Percentiles rank a stretch among this genome's conserved stretches.
Conservation (phyloP, 2,888 invertebrate species). For the Acleris laterana region DNA sequence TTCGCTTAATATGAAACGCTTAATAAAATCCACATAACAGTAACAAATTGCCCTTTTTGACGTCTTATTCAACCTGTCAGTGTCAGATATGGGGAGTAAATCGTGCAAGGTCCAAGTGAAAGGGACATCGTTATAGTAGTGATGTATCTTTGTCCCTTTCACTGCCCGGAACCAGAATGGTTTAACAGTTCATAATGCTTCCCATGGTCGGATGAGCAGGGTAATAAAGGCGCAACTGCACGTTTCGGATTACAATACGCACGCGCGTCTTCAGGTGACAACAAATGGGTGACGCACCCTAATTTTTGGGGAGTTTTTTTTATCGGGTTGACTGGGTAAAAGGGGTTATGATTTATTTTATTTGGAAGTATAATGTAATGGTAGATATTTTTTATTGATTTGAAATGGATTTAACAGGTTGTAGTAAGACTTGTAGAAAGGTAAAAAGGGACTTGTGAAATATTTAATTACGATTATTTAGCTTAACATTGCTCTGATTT, state of each 20-base stretch:
- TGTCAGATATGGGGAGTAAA: constrained; percentile 50
- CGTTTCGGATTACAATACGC: constrained; percentile 58
- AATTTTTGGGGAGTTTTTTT: constrained; percentile 36
- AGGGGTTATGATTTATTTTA: background rate
- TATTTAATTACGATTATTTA: too few relatives aligned
- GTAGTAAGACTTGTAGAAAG: too few relatives aligned
- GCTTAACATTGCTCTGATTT: too few relatives aligned
- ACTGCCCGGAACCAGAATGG: too few relatives aligned
- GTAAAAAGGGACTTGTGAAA: too few relatives aligned
- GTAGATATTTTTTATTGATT: too few relatives aligned
- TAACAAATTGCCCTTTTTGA: constrained; percentile 80
- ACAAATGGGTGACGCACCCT: constrained; percentile 46
- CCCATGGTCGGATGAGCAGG: constrained; percentile 45
- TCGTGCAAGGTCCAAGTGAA: constrained; percentile 28
- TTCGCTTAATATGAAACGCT: constrained; percentile 75
- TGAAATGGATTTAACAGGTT: too few relatives aligned
- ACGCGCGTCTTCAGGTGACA: constrained; percentile 71
- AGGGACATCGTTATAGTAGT: too few relatives aligned
- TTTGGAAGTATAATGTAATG: too few relatives aligned
- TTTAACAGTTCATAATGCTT: too few relatives aligned
- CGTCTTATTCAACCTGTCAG: constrained; percentile 75
- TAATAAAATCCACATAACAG: constrained; percentile 74
- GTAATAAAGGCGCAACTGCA: constrained; percentile 57
- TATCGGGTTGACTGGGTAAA: background rate
- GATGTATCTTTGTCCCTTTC: too few relatives aligned